A percentile compares a stretch with the other conserved stretches of the same genome.
These are phyloP conservation scores for Listronotus oregonensis DNA, from an alignment of 1,140 invertebrate genomes.

Conservation along the genomic window DNA sequence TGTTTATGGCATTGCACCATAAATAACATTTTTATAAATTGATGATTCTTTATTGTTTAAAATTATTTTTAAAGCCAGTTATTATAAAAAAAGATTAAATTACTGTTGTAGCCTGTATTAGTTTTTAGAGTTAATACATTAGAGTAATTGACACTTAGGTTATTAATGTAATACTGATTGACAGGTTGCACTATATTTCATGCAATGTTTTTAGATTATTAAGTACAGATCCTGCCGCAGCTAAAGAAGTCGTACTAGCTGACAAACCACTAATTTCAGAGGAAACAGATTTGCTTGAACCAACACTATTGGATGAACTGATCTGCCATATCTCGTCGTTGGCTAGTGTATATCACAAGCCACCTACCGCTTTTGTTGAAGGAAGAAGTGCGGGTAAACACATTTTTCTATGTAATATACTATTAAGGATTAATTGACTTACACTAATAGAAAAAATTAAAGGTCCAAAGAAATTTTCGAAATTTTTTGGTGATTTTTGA, in stretches of 20 bases:
- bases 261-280: constrained; percentile 99
- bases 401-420: neutral
- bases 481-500: too few species aligned
- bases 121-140: too few species aligned
- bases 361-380: constrained; percentile 98
- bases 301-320: constrained; percentile 95
- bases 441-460: neutral
- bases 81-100: too few species aligned
- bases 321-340: constrained; percentile 99
- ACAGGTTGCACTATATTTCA: too few species aligned
- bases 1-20: too few species aligned
- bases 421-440: neutral
- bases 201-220: constrained; percentile 63
- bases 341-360: constrained; percentile 99
- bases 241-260: constrained; percentile 98
- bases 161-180: too few species aligned
- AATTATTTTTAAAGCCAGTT: too few species aligned
- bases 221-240: constrained; percentile 97
- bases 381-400: constrained; percentile 59
- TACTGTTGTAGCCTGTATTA: too few species aligned
- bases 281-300: constrained; percentile 98
- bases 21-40: too few species aligned
- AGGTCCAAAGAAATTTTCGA: too few species aligned
- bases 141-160: too few species aligned
- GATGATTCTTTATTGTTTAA: too few species aligned